Evolutionary conservation across 1,140 invertebrate genomes (phyloP), one percentile per base, ranked within the genome.

Genomic region (Ceratosolen solmsi): DNA sequence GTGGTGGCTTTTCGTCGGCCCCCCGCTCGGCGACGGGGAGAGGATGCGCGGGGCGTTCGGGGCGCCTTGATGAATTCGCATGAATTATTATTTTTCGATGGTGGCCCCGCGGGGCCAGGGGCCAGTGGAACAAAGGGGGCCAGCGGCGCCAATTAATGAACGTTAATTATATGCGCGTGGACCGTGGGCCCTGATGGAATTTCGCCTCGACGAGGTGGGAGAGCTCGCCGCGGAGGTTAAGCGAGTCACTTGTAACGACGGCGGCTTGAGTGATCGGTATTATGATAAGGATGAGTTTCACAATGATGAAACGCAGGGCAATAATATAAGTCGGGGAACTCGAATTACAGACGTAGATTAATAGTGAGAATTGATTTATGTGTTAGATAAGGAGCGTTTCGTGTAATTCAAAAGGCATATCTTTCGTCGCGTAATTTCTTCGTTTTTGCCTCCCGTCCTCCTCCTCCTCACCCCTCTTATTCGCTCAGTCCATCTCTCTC

Each of bases 281-380:
- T 71, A 54, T 56, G 80, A 82, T 82, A 82, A 82, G 80, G 80
- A 82, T 82, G 73, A 76, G 79, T 81, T 81, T 81, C 79, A 75
- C 79, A 75, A 70, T 70, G 73, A 75, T 81, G 72, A 70, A 81
- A 81, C 79, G 63, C 74, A 65, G 58, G 51, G 22, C 77, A 68
- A 78, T 78, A 78, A 78, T 79, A 72, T 54, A 49, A 70, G 30
- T 70, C 41, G 56, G 25, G 54, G 51, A 65, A 54, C 65, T 76
- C 73, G 80, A 71, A 75, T 81, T 51, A 54, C 80, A 71, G 74
- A 82, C 74, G 73, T 82, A 68, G 80, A 82, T 82, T 82, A 76
- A 82, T 82, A 76, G 80, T 56, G 73, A 74, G 80, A 76, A 82
- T 77, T 58, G 80, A 82, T 82, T 82, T 76, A 33, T 82, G 56